Evolutionary conservation across 1,140 invertebrate species (phyloP).

Genomic region (Cyrtorhinus lividipennis): DNA sequence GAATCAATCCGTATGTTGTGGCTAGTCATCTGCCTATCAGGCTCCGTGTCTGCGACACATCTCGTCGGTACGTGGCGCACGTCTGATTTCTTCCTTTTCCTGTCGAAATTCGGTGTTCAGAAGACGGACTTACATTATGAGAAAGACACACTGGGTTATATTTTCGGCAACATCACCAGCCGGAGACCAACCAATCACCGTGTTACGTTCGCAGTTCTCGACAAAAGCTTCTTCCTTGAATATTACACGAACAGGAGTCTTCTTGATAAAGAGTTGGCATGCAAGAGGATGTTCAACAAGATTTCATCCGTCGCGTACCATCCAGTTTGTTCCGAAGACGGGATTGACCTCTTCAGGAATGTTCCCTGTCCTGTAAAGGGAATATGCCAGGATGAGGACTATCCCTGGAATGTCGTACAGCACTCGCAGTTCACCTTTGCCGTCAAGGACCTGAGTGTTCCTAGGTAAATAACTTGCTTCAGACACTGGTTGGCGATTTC

Average conservation of each 20-base stretch:
- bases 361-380: conserved; percentile 66
- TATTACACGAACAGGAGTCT: conserved; percentile 66
- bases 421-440: conserved; percentile 87
- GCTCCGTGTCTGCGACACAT: conserved; percentile 30
- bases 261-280: conserved; percentile 48
- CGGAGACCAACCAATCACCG: conserved; percentile 43
- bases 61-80: conserved; percentile 48
- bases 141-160: conserved; percentile 76
- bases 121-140: conserved; percentile 75
- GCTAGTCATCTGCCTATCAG: not conserved
- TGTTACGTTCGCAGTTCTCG: conserved; percentile 74
- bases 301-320: conserved; percentile 73
- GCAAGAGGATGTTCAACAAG: conserved; percentile 69
- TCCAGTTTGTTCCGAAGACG: conserved; percentile 60
- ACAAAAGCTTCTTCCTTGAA: conserved; percentile 71
- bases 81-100: conserved; percentile 73
- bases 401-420: conserved; percentile 65
- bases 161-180: conserved; percentile 85
- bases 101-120: conserved; percentile 92
- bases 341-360: conserved; percentile 72
- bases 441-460: conserved; percentile 72
- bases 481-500: too few relatives aligned
- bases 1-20: too few relatives aligned
- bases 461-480: conserved; percentile 71
- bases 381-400: conserved; percentile 77